Conservation (phyloP, 1,140 invertebrate species). For the Apis dorsata region DNA sequence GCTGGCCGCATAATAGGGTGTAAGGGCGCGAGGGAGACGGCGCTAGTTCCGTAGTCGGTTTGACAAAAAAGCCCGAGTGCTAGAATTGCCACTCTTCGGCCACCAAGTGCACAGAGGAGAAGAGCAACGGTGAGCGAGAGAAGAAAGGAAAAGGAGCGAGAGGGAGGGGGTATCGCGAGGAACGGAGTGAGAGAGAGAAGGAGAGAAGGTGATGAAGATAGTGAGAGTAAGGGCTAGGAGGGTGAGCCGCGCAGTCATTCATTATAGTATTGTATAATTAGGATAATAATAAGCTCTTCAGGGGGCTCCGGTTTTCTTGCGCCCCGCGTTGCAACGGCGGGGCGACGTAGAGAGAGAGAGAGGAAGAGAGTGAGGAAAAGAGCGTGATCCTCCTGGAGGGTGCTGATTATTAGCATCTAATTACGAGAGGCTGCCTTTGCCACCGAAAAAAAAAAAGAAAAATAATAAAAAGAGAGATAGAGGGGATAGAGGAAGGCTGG, state of each 20-base stretch:
- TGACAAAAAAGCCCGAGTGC: conserved; percentile 76
- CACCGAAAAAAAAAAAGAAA: conserved; percentile 38
- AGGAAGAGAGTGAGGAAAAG: conserved; percentile 49
- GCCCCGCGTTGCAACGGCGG: conserved; percentile 58
- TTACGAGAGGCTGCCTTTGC: conserved; percentile 67
- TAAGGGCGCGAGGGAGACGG: conserved; percentile 69
- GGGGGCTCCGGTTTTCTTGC: conserved; percentile 71
- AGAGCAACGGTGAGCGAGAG: conserved; percentile 67
- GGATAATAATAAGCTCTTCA: conserved; percentile 79
- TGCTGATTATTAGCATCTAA: conserved; percentile 78
- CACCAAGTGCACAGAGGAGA: conserved; percentile 73
- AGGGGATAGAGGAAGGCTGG: conserved; percentile 1
- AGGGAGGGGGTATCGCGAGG: conserved; percentile 27
- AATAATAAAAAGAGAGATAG: too few relatives aligned
- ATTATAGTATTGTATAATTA: conserved; percentile 80
- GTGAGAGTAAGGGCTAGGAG: conserved; percentile 61
- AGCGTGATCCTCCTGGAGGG: conserved; percentile 60
- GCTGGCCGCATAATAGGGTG: conserved; percentile 68
- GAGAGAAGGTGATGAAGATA: conserved; percentile 43
- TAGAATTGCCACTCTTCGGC: conserved; percentile 79
- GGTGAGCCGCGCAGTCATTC: conserved; percentile 70
- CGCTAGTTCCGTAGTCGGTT: conserved; percentile 71
- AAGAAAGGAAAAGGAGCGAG: conserved; percentile 51
- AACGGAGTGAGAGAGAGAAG: conserved; percentile 35
- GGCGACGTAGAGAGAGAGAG: conserved; percentile 37